Evolutionary conservation across 1,140 invertebrate genomes (phyloP).

Genomic region (Oreohelix idahoensis): DNA sequence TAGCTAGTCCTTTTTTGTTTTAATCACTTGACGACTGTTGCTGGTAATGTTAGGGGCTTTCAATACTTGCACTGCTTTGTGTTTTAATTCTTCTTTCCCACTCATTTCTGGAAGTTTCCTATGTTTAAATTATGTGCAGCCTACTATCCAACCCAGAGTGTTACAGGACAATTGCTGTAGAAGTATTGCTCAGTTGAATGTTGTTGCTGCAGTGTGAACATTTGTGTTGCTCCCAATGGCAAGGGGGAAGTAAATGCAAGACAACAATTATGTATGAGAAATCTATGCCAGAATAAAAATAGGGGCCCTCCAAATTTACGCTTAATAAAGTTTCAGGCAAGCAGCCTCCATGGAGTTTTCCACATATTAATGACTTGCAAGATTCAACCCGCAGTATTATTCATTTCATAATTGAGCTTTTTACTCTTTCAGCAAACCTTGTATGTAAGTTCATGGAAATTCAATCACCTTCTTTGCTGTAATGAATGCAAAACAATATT

Average conservation of each 20-base stretch:
- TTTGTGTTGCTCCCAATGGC: neutral
- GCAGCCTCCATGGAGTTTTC: neutral
- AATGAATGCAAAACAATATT: neutral
- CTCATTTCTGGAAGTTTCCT: neutral
- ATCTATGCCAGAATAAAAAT: neutral
- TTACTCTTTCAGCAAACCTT: slow-evolving; percentile 15
- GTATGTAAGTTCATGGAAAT: slow-evolving; percentile 1
- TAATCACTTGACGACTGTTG: neutral
- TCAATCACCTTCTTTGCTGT: neutral
- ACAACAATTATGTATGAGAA: neutral
- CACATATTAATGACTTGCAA: neutral
- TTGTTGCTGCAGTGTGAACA: neutral
- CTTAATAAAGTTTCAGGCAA: neutral
- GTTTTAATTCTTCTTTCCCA: neutral
- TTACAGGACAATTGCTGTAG: neutral
- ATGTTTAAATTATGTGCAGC: neutral
- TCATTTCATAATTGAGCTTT: neutral
- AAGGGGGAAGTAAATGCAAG: slow-evolving; percentile 8
- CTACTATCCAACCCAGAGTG: neutral
- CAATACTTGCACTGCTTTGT: neutral
- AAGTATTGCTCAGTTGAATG: neutral
- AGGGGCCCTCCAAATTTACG: slow-evolving; percentile 3
- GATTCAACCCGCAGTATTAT: neutral
- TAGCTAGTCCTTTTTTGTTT: neutral
- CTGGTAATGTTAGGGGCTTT: neutral